phyloP scores from a whole-genome alignment of 1,140 invertebrate species.

The Drosophila baimaii region DNA sequence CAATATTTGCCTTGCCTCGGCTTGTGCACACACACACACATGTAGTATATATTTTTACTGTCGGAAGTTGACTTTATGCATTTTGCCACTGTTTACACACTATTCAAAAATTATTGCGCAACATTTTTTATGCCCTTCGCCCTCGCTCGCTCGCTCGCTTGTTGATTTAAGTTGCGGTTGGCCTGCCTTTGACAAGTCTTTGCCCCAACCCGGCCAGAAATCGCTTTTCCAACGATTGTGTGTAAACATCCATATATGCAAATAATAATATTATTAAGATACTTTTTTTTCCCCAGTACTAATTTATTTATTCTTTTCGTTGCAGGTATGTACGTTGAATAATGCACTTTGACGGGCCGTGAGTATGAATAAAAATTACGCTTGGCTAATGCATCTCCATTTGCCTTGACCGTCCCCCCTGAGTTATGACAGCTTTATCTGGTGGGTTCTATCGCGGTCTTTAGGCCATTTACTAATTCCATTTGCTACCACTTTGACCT shows the following conservation, averaged over 20 bases:
- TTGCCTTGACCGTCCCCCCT: slow-evolving; percentile 33
- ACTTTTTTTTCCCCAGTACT: slow-evolving; percentile 8
- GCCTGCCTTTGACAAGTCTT: slow-evolving; percentile 31
- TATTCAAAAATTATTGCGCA: slow-evolving; percentile 81
- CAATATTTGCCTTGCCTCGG: slow-evolving; percentile 71
- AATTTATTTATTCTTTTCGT: slow-evolving; percentile 57
- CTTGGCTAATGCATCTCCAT: slow-evolving; percentile 42
- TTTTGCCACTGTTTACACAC: slow-evolving; percentile 78
- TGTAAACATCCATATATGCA: slow-evolving; percentile 38
- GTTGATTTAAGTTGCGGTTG: slow-evolving; percentile 36
- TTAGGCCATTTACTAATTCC: slow-evolving; percentile 60
- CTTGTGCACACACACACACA: slow-evolving; percentile 53
- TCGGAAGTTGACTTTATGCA: slow-evolving; percentile 81
- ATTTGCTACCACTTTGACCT: slow-evolving; percentile 72
- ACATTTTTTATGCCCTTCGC: slow-evolving; percentile 55
- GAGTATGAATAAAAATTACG: slow-evolving; percentile 11
- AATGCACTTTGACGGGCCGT: slow-evolving; percentile 14
- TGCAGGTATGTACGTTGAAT: slow-evolving; percentile 60
- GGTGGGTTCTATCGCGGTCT: slow-evolving; percentile 54
- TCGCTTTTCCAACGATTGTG: slow-evolving; percentile 34
- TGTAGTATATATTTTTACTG: slow-evolving; percentile 53
- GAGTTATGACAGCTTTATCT: slow-evolving; percentile 48
- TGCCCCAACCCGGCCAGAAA: not conserved
- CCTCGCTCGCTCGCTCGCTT: too few species aligned
- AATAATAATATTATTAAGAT: slow-evolving; percentile 51